These are phyloP conservation scores for Drosophila cracens DNA, from an alignment of 2,888 invertebrate species.

Conservation along the genomic window DNA sequence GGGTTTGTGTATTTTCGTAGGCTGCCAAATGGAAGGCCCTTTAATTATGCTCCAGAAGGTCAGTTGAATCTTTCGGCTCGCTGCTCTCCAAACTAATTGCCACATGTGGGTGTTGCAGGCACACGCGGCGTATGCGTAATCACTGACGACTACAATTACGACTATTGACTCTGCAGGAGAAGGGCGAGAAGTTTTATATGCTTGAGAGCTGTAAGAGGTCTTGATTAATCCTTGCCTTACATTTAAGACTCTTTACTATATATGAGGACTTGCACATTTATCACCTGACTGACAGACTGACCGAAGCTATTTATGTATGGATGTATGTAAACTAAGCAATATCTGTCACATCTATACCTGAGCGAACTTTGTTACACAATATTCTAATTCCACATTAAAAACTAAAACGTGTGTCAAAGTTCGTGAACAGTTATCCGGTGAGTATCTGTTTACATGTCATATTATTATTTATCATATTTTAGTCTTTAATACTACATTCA, in stretches of 20 bases:
- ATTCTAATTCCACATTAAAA: rapidly evolving
- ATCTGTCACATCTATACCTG: not conserved
- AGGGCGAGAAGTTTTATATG: not conserved
- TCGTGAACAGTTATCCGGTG: too few relatives aligned
- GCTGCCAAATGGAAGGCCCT: slow-evolving; percentile 49
- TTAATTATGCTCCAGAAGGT: slow-evolving; percentile 59
- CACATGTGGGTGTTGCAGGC: slow-evolving; percentile 15
- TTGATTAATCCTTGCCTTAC: not conserved
- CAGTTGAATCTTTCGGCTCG: slow-evolving; percentile 46
- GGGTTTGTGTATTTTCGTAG: slow-evolving; percentile 49
- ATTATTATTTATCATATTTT: not conserved
- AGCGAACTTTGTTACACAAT: not conserved
- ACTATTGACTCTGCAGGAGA: slow-evolving; percentile 9
- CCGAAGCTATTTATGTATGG: not conserved
- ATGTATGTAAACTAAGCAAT: not conserved
- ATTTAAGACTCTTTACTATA: not conserved
- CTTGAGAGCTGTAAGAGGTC: not conserved
- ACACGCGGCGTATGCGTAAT: slow-evolving; percentile 51
- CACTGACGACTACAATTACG: slow-evolving; percentile 28
- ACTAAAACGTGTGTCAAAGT: not conserved
- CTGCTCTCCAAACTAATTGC: slow-evolving; percentile 45
- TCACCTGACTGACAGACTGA: not conserved
- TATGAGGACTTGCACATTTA: not conserved
- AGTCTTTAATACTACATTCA: too few relatives aligned
- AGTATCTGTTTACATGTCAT: too few relatives aligned